Base-by-base conservation (phyloP, 1,140 invertebrate genomes). In the Dysdera silvatica region DNA sequence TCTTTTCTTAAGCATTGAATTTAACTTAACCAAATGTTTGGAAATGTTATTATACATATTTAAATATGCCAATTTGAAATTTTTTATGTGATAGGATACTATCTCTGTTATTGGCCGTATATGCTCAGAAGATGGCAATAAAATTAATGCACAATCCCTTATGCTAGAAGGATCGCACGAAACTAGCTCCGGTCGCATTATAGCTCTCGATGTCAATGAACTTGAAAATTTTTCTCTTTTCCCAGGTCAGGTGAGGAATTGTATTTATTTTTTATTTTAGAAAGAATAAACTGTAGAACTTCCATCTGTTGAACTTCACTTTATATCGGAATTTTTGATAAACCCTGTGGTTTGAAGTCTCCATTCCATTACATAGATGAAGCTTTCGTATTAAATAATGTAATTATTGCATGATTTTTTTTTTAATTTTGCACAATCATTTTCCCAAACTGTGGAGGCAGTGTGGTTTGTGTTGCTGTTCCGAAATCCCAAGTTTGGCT, bases 151-250 rank as follows among this genome's bases (percentile, higher is more conserved):
- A 0, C 80, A 82, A 53, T 85, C 84, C 8, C 79, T 88, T 0
- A 67, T 86, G 7, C 72, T 91, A 1, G 85, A 89, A 73, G 85
- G 86, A 3, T 82, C 82, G 0, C 80, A 80, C 29, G 72, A 75
- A 37, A 70, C 70, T 7, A 74, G 73, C 12, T 68, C 69, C 24
- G 76, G 77, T 45, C 69, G 76, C 69, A 72, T 72, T 10, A 75
- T 84, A 2, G 69, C 73, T 10, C 67, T 88, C 10, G 83, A 87
- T 71, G 75, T 87, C 4, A 79, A 74, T 28, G 80, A 82, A 55
- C 68, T 88, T 8, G 79, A 82, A 32, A 81, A 85, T 41, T 90
- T 84, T 70, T 85, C 86, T 0, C 72, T 94, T 12, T 93, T 90
- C 73, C 87, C 91, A 4, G 91, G 91, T 1, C 89, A 94, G 80